Percentiles rank a stretch among this genome's conserved stretches.
phyloP scores from a whole-genome alignment of 2,113 vertebrate genomes.

The Megaleporinus macrocephalus region DNA sequence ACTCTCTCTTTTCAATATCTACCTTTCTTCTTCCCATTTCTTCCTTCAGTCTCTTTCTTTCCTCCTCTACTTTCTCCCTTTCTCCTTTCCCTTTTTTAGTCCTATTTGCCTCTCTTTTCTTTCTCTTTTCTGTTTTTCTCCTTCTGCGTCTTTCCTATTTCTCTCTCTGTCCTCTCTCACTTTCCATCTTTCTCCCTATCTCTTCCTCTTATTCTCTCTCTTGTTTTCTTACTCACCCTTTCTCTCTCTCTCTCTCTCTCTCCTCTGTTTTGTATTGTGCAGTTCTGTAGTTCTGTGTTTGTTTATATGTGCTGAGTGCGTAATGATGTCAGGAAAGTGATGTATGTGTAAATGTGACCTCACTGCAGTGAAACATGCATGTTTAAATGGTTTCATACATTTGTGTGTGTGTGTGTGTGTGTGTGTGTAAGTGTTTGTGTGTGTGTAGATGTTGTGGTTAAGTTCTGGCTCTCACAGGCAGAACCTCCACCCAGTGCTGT shows the following conservation, averaged over 20 bases:
- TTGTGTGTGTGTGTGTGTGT: constrained; percentile 24
- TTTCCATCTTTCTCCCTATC: constrained; percentile 56
- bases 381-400: not conserved
- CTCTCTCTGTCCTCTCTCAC: constrained; percentile 16
- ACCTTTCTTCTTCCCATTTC: constrained; percentile 56
- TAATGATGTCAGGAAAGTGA: constrained; percentile 12
- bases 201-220: constrained; percentile 50
- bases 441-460: constrained; percentile 47
- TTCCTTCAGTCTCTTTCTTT: constrained; percentile 41
- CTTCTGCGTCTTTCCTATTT: constrained; percentile 60
- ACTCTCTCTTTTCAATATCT: constrained; percentile 27
- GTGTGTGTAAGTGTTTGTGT: constrained; percentile 26
- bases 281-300: not conserved
- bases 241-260: not conserved
- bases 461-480: constrained; percentile 40
- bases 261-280: not conserved
- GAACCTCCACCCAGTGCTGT: constrained; percentile 49
- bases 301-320: constrained; percentile 27
- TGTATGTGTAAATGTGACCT: not conserved
- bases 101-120: constrained; percentile 34
- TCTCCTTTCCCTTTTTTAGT: not conserved
- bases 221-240: constrained; percentile 3
- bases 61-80: not conserved
- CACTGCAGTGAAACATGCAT: not conserved
- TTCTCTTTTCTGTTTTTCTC: constrained; percentile 55